phyloP scores from a whole-genome alignment of 2,888 invertebrate genomes.

The Gandaritis pyraliata region DNA sequence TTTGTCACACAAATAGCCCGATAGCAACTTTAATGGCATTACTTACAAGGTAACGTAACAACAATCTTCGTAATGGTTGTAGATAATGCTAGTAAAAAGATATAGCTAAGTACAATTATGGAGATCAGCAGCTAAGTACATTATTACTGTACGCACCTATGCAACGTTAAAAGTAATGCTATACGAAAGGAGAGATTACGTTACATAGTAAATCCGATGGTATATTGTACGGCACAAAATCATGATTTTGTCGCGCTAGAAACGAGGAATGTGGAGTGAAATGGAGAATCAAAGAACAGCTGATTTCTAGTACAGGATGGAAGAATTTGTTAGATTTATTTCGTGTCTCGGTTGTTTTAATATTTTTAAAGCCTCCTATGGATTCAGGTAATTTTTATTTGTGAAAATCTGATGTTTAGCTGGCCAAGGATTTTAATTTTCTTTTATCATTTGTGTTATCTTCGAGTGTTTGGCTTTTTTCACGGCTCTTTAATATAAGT shows the following conservation, averaged over 20 bases:
- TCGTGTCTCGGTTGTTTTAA: conserved; percentile 2
- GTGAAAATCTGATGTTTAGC: conserved; percentile 35
- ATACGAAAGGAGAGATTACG: neutral
- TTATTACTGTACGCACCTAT: neutral
- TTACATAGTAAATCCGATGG: neutral
- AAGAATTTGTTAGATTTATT: conserved; percentile 3
- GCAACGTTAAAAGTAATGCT: neutral
- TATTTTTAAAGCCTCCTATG: conserved; percentile 40
- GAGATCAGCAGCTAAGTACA: neutral
- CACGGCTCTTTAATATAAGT: neutral
- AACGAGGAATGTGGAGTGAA: neutral
- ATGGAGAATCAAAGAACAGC: neutral
- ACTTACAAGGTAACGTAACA: conserved; percentile 93
- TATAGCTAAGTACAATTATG: conserved; percentile 27
- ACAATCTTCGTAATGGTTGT: conserved; percentile 60
- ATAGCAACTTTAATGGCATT: conserved; percentile 98
- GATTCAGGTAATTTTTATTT: conserved; percentile 48
- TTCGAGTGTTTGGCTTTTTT: conserved; percentile 20
- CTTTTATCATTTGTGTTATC: neutral
- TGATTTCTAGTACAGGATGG: neutral
- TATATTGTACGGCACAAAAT: neutral
- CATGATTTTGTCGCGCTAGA: conserved; percentile 1
- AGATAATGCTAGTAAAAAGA: conserved; percentile 50
- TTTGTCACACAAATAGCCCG: conserved; percentile 94
- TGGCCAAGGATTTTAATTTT: conserved; percentile 36